These are phyloP conservation scores for Drosophila bifasciata DNA, from an alignment of 1,140 invertebrate species.

Conservation along the genomic window DNA sequence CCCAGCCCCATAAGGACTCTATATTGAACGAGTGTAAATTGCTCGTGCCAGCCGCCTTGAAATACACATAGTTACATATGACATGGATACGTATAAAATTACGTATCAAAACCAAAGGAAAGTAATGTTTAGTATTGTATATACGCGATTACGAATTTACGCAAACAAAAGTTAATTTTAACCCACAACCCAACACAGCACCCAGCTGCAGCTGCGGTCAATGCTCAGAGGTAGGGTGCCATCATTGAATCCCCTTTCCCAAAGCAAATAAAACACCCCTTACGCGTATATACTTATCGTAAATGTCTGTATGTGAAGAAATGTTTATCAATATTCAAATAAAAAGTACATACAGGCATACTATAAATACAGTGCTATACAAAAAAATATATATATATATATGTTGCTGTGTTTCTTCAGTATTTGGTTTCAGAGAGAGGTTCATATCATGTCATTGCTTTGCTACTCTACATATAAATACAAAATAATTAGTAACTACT, in stretches of 20 bases:
- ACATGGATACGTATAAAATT: constrained; percentile 12
- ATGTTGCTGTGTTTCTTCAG: constrained; percentile 17
- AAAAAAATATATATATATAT: constrained; percentile 11
- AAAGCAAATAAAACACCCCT: neutral
- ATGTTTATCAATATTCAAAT: constrained; percentile 16
- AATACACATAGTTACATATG: constrained; percentile 18
- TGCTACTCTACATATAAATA: neutral
- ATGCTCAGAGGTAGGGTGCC: neutral
- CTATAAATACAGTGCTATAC: constrained; percentile 1
- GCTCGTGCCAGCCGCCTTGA: constrained; percentile 38
- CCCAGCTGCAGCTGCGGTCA: neutral
- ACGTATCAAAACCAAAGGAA: constrained; percentile 24
- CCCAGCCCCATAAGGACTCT: too few relatives aligned
- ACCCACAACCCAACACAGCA: neutral
- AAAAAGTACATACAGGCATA: constrained; percentile 6
- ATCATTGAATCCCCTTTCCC: neutral
- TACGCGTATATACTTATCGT: constrained; percentile 39
- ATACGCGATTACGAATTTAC: constrained; percentile 48
- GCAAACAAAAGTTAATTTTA: constrained; percentile 36
- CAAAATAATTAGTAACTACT: constrained; percentile 25
- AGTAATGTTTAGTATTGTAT: constrained; percentile 21
- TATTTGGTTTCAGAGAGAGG: neutral
- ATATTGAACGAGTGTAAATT: constrained; percentile 11
- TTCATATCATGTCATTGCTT: too few relatives aligned
- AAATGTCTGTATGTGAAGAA: constrained; percentile 14